Percentiles rank a stretch among this genome's conserved stretches.
Evolutionary conservation across 2,797 vertebrate genomes (phyloP).

Genomic region (Geotrypetes seraphini): DNA sequence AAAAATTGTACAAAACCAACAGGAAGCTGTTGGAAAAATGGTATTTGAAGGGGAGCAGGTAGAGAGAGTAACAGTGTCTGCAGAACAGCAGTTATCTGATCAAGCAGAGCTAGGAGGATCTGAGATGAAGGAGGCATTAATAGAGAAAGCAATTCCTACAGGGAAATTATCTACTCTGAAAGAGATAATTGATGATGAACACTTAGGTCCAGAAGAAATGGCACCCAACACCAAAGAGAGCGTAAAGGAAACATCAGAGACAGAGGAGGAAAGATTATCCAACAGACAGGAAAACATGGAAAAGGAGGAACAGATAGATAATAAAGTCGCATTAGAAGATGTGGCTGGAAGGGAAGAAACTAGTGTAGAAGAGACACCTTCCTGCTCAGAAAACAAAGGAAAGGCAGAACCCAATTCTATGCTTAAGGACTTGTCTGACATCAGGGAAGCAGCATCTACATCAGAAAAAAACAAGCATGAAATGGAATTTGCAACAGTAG

Average conservation of each 20-base stretch:
- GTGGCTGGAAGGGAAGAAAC: fast-evolving
- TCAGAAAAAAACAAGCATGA: neutral
- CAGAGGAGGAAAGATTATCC: neutral
- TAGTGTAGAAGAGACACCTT: fast-evolving
- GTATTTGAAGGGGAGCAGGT: neutral
- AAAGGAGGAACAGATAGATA: fast-evolving
- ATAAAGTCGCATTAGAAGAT: fast-evolving
- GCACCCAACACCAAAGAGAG: fast-evolving
- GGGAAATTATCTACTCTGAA: fast-evolving
- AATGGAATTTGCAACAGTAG: fast-evolving
- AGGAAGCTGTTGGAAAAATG: neutral
- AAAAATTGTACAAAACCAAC: neutral
- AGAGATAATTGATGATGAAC: fast-evolving
- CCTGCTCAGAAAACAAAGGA: fast-evolving
- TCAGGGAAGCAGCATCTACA: neutral
- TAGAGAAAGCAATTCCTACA: fast-evolving
- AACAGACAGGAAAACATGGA: fast-evolving
- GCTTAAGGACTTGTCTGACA: neutral
- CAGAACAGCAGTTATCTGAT: too few relatives aligned
- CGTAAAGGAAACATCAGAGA: too few relatives aligned
- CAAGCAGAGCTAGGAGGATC: neutral
- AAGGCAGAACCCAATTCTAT: fast-evolving
- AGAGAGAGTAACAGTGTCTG: neutral
- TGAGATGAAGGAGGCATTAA: fast-evolving
- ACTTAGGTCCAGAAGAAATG: fast-evolving